Percentiles rank a stretch among this genome's conserved stretches.
phyloP scores from a whole-genome alignment of 2,797 vertebrate genomes.

The Hafferia zeledoni region DNA sequence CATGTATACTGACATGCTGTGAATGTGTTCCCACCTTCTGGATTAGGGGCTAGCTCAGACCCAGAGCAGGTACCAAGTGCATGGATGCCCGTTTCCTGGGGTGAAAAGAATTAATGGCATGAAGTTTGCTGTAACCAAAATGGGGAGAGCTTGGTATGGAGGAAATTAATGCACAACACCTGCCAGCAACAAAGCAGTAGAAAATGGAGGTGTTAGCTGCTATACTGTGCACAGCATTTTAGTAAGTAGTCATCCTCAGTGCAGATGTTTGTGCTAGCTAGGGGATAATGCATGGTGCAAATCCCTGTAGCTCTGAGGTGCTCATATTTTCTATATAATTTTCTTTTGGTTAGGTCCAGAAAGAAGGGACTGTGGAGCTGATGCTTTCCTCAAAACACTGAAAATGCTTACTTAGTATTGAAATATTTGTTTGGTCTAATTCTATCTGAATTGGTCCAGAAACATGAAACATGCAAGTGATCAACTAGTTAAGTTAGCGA shows the following conservation, averaged over 20 bases:
- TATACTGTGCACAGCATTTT: neutral
- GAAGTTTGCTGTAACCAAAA: neutral
- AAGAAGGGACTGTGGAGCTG: neutral
- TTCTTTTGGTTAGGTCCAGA: neutral
- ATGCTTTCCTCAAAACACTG: neutral
- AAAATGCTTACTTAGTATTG: neutral
- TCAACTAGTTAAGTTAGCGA: neutral
- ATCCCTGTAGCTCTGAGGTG: neutral
- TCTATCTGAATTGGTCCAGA: neutral
- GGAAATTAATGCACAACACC: neutral
- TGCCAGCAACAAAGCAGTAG: neutral
- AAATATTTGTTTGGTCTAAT: neutral
- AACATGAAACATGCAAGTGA: neutral
- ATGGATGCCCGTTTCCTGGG: neutral
- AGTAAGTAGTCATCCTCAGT: neutral
- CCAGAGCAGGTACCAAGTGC: rapidly evolving
- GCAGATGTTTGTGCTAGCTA: neutral
- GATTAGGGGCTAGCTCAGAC: neutral
- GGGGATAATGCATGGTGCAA: neutral
- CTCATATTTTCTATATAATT: neutral
- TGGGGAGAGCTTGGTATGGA: neutral
- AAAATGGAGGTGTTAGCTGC: neutral
- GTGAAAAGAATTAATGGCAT: neutral
- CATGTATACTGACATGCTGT: rapidly evolving
- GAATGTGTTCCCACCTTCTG: neutral